Evolutionary conservation across 2,888 invertebrate genomes (phyloP), one percentile per base, ranked within the genome.

Genomic region (Lasioglossum oenotherae): DNA sequence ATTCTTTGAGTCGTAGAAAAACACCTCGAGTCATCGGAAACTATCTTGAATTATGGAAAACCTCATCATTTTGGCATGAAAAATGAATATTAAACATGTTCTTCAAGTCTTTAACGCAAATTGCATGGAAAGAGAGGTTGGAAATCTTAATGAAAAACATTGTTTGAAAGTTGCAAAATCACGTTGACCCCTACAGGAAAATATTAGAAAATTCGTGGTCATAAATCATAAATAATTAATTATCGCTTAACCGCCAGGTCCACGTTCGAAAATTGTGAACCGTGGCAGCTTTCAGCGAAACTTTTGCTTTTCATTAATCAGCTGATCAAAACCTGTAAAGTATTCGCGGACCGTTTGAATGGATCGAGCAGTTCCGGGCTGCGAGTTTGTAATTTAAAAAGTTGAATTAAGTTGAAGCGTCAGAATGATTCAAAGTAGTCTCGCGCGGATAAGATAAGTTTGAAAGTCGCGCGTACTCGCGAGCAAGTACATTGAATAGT

Each of bases 381-480:
- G 46, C 31, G 46, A 73, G 46, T 19, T 73, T 49, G 6, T 31
- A 73, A 73, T 73, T 44, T 46, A 49, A 44, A 49, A 73, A 31
- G 27, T 44, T 73, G 44, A 19, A 31, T 44, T 31, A 49, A 44
- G 46, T 31, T 44, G 31, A 31, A 31, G 41, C 46, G 12, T 31
- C 81, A 27, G 60, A 72, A 72, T 72, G 57, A 81, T 78, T 78
- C 57, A 44, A 35, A 35, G 38, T 35, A 35, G 38, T 35, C 44
- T 77, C 35, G 12, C 14, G 35, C n/a, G 69, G 57, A 53, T 19
- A 27, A 71, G 77, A 77, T 81, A 78, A 81, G 44, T 81, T 46
- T 35, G 44, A 8, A 60, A 60, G 60, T 74, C 23, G 27, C n/a
- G n/a, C 19, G 35, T 41, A 8, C n/a, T 57, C 44, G 35, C 35